Percentiles rank a stretch among this genome's conserved stretches.
These are phyloP conservation scores for Abramis brama DNA, from an alignment of 2,113 vertebrate genomes.

Conservation along the genomic window DNA sequence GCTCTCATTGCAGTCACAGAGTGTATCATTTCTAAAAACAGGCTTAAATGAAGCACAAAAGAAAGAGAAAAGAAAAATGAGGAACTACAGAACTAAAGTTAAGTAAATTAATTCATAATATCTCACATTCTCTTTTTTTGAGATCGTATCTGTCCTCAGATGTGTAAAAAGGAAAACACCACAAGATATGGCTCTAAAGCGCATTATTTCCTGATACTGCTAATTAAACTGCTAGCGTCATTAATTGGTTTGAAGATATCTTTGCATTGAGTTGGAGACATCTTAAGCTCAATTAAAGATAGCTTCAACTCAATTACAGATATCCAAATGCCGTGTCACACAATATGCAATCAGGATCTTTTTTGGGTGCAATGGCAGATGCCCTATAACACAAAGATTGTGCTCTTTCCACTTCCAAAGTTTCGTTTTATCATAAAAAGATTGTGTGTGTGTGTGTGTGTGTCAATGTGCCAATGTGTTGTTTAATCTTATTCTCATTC, in stretches of 20 bases:
- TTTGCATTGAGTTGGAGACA: constrained; percentile 78
- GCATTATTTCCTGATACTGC: constrained; percentile 79
- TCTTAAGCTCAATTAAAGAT: constrained; percentile 84
- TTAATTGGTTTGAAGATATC: constrained; percentile 84
- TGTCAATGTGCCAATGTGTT: constrained; percentile 64
- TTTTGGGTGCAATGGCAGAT: constrained; percentile 65
- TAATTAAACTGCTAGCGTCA: constrained; percentile 83
- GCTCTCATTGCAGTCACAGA: constrained; percentile 62
- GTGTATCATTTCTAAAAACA: constrained; percentile 71
- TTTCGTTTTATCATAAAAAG: constrained; percentile 71
- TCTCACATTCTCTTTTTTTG: constrained; percentile 63
- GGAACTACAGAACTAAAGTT: constrained; percentile 69
- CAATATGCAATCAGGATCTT: constrained; percentile 71
- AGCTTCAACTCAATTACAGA: constrained; percentile 82
- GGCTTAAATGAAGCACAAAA: constrained; percentile 67
- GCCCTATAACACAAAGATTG: constrained; percentile 68
- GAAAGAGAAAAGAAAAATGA: constrained; percentile 48
- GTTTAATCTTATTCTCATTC: constrained; percentile 71
- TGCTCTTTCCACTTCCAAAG: constrained; percentile 69
- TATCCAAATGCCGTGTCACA: constrained; percentile 77
- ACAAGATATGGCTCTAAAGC: constrained; percentile 77
- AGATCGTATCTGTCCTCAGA: constrained; percentile 79
- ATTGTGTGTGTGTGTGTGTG: constrained; percentile 33
- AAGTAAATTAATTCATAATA: constrained; percentile 77
- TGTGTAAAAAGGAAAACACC: constrained; percentile 78